Base-by-base conservation (phyloP, 2,797 vertebrate species). In the Mormyrus hasselquistii region DNA sequence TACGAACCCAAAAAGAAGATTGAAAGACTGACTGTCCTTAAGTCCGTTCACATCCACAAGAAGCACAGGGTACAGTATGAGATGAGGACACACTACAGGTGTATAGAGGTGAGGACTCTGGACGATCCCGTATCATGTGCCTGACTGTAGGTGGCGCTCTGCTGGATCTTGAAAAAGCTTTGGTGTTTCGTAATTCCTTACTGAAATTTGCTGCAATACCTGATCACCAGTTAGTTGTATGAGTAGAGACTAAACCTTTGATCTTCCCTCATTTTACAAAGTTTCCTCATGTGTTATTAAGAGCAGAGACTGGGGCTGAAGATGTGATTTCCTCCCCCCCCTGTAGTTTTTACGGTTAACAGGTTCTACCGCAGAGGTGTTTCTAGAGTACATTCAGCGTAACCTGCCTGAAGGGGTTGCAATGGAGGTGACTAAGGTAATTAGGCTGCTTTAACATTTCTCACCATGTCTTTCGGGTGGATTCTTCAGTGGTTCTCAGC, bases 31-130 rank as follows among this genome's bases (percentile, higher is more conserved):
- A 97, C 98, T 0, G 94, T 99, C 84, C 92, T 99, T 88, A 99
- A 99, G 92, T 99, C 99, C 0, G 92, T 99, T 87, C 99, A 99
- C 93, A 99, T 99, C 94, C 99, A 96, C 93, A 99, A 99, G 94
- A 99, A 99, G 83, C 98, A 99, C 94, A 94, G 97, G 92, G 99
- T 98, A 88, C 99, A 99, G 92, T 99, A 99, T 93, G 99, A 99
- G 95, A 99, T 98, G 97, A 97, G 99, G 93, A 99, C 99, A 0
- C 96, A 98, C 91, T 98, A 96, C 90, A 89, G 96, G 22, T 95
- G 93, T 92, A 94, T 99, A 44, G 96, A 99, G 97, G 98, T 99
- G 92, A 94, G 90, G 0, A 12, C 14, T 53, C 69, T 10, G n/a
- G 53, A 83, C 7, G 5, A 22, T n/a, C 19, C 25, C 5, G 1